Conservation (phyloP, 37 sponge, comb jelly and placozoan genomes). For the Chondrilla cf. caribensis region DNA sequence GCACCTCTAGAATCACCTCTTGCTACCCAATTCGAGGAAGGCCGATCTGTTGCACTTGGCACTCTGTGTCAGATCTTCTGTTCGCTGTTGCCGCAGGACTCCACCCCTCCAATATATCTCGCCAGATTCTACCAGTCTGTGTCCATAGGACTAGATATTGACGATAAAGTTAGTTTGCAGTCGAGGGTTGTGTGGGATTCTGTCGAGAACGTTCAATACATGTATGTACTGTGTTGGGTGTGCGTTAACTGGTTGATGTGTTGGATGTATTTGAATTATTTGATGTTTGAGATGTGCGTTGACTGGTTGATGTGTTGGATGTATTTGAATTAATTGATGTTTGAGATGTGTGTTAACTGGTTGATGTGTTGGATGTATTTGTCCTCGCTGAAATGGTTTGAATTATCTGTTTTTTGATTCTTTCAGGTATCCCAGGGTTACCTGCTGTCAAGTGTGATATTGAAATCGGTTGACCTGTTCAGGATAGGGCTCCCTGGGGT, state of each 20-base stretch:
- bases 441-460: conserved; percentile 62
- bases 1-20: conserved; percentile 26
- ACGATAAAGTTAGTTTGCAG: conserved; percentile 46
- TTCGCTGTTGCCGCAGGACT: conserved; percentile 55
- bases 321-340: too few relatives aligned
- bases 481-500: conserved; percentile 69
- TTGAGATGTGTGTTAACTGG: too few relatives aligned
- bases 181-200: background rate
- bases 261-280: too few relatives aligned
- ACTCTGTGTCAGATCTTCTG: conserved; percentile 82
- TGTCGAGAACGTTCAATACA: background rate
- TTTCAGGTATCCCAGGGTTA: conserved; percentile 60
- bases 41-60: conserved; percentile 83
- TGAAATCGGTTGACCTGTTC: conserved; percentile 53
- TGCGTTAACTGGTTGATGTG: background rate
- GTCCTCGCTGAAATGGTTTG: too few relatives aligned
- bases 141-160: conserved; percentile 50
- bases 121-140: conserved; percentile 79
- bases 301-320: too few relatives aligned
- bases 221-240: background rate
- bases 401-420: too few relatives aligned
- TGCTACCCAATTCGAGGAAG: conserved; percentile 57
- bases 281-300: too few relatives aligned
- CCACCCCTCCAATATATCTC: conserved; percentile 62
- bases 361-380: too few relatives aligned